phyloP scores from a whole-genome alignment of 2,797 vertebrate species.

The Rhinoraja longicauda region DNA sequence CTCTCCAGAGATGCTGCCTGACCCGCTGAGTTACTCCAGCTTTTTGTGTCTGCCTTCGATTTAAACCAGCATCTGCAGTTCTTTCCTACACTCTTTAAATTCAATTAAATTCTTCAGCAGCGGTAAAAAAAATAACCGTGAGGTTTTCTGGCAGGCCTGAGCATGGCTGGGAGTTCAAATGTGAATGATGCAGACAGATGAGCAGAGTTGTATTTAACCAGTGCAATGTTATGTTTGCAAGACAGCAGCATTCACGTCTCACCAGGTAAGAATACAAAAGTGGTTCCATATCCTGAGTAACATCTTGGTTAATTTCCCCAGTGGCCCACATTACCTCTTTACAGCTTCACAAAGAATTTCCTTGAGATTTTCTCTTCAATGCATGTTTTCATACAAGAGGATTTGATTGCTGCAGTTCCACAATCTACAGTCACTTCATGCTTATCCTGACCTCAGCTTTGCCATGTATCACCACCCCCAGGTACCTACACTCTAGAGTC shows the following conservation, averaged over 20 bases:
- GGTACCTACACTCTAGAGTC: no score
- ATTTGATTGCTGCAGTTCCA: neutral
- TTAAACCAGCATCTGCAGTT: no score
- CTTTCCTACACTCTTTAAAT: no score
- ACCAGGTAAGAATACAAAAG: slow-evolving; percentile 21
- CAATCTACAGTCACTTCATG: neutral
- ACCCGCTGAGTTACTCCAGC: no score
- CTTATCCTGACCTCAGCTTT: neutral
- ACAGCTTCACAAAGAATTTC: slow-evolving; percentile 18
- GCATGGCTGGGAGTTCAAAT: neutral
- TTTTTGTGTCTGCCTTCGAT: no score
- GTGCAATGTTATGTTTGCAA: neutral
- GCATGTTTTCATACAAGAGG: neutral
- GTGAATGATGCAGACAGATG: neutral
- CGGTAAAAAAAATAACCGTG: neutral
- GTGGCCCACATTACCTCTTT: slow-evolving; percentile 15
- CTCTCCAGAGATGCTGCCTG: no score
- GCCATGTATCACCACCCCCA: neutral
- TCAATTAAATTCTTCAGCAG: neutral
- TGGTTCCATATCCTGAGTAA: neutral
- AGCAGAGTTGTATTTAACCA: neutral
- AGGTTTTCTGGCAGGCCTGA: neutral
- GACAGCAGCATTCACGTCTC: neutral
- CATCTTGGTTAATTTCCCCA: slow-evolving; percentile 28
- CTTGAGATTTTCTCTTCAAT: slow-evolving; percentile 17